Evolutionary conservation across 2,888 invertebrate species (phyloP), one percentile per base, ranked within the genome.

Genomic region (Hydropsyche betteni): DNA sequence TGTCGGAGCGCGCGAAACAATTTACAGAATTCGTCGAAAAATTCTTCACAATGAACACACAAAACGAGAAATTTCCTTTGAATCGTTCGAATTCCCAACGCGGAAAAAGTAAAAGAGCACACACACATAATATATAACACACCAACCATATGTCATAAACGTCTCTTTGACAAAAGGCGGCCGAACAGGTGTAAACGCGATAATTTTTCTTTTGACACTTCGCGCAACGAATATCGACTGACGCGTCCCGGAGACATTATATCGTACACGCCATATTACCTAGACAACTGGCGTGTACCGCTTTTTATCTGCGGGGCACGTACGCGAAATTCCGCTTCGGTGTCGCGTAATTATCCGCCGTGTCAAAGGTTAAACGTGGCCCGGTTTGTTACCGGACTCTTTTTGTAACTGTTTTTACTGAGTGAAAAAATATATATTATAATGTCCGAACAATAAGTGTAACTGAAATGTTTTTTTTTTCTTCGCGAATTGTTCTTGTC

Each of bases 331-430:
- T 58, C 58, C 24, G 5, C 14, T 53, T 53, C 5, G n/a, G 10
- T 14, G 53, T 53, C 12, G 58, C 58, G 58, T 58, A 58, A 58
- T 58, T 58, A 58, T 58, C 24, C 36, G 64, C 33, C 36, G 64
- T n/a, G 64, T 64, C 64, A 64, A 64, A 64, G 64, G 64, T 64
- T 64, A 64, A 64, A 64, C 64, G 64, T 10, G 36, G 34, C 4
- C 36, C 34, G 34, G 64, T 64, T 64, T 64, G 34, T 64, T 8
- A 36, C 64, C 24, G 24, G 64, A 12, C 36, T 44, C 44, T 44
- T 44, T 44, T n/a, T 55, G 12, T 55, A 6, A 55, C 55, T 6
- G 55, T 16, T 55, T 55, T 55, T 55, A 6, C 55, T 6, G 7
- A 58, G 8, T 58, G 24, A 58, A 58, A 58, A 58, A 16, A 24